Base-by-base conservation (phyloP, 1,140 invertebrate species). In the Berghia stephanieae region DNA sequence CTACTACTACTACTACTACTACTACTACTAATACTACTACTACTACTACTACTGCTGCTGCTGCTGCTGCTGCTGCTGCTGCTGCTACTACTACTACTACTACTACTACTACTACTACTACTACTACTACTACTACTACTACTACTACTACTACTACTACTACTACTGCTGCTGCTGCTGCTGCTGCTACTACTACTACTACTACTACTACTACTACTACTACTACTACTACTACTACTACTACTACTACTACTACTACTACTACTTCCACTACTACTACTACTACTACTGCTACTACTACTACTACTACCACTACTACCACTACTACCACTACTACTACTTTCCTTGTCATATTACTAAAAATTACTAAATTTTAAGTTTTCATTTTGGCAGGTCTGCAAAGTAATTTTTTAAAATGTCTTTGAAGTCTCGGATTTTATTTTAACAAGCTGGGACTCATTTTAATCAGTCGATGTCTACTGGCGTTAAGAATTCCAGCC, bases 111-210 rank as follows among this genome's bases (percentile, higher is more conserved):
- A 21, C 21, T 60, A 21, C 34, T 60, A 31, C 55, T 60, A 31
- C 55, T 60, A 31, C 55, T 60, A 31, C 21, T 60, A 31, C 21
- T 60, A 31, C 21, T 60, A 31, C 21, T 60, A 31, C 21, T 60
- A 31, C 21, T 60, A 31, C 21, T 60, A 31, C 21, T 60, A 31
- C 55, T 60, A 31, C 55, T 60, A 31, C 21, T 60, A 31, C 21
- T 60, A 31, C 55, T 60, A 31, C 55, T 60, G 55, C 55, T 60
- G 55, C 55, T 60, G 55, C 21, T 60, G 55, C 21, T 60, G 21
- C 21, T 60, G 21, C 55, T 60, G 21, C 21, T 60, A 21, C 21
- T 60, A 21, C 21, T 60, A 21, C 21, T 60, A 21, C 55, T 60
- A 21, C 55, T 60, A 21, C 21, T 60, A 21, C 21, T 60, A 21